Evolutionary conservation across 2,113 vertebrate species (phyloP), one percentile per base, ranked within the genome.

Genomic region (Pterocles burchelli): DNA sequence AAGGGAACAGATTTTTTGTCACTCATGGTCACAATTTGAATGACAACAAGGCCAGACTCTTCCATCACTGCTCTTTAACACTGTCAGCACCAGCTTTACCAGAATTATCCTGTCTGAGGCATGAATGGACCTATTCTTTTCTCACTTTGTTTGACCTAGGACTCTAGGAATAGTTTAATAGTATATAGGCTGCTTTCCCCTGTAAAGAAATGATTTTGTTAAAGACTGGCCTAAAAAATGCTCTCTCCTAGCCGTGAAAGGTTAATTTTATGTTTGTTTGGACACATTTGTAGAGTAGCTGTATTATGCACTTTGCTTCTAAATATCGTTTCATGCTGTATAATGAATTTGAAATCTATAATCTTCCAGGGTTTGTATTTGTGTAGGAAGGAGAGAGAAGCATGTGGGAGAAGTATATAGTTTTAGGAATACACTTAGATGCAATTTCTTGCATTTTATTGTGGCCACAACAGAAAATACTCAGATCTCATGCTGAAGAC

Each of bases 91-190:
- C 93, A 97, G 77, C 74, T 97, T 98, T 96, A 90, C 91, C 67
- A 95, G 94, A 97, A 96, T 98, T 96, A 97, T 91, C 88, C 90
- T 96, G 93, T 97, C 91, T 96, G 94, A 97, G 96, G 92, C 97
- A 97, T 98, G 97, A 98, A 95, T 96, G 74, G 95, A 52, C 88
- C 91, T 95, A 93, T 95, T 98, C 90, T 97, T 98, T 98, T 96
- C 97, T 97, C 89, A 97, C 63, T 84, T 88, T 79, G 48, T 72
- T 89, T 84, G 80, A 92, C 71, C 93, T 88, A 86, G 74, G 87
- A 74, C 59, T 93, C 79, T 82, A 93, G 54, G 57, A 93, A 62
- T 67, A 81, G 55, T 90, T 91, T 88, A 68, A 88, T 77, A 92
- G 72, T 54, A 80, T 83, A 93, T 78, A 85, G 89, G 38, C 79